These are phyloP conservation scores for Cichladusa arquata DNA, from an alignment of 2,113 vertebrate genomes.

Conservation along the genomic window DNA sequence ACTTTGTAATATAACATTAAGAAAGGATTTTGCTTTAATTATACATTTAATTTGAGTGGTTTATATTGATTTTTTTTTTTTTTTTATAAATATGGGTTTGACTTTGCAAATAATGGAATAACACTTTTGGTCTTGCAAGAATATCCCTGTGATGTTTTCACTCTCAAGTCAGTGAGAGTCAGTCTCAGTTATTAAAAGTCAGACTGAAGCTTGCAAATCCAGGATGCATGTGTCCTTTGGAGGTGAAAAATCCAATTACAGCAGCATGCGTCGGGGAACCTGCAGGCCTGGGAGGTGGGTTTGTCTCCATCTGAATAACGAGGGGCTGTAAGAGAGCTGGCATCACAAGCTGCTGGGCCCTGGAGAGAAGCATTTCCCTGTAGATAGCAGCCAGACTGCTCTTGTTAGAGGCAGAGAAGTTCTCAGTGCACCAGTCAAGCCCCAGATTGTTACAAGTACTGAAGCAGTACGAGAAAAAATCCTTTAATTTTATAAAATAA, in stretches of 20 bases:
- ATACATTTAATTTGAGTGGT: background rate
- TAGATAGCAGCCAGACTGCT: constrained; percentile 9
- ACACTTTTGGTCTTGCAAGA: background rate
- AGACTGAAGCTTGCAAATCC: constrained; percentile 34
- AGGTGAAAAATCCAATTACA: constrained; percentile 65
- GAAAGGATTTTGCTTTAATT: background rate
- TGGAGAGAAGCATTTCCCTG: constrained; percentile 23
- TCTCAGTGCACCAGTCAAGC: background rate
- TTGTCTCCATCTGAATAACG: constrained; percentile 23
- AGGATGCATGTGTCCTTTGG: constrained; percentile 50
- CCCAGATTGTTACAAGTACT: background rate
- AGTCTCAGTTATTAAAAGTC: constrained; percentile 24
- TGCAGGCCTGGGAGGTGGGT: constrained; percentile 32
- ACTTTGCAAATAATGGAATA: background rate
- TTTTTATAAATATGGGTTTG: background rate
- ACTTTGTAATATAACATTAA: background rate
- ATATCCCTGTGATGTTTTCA: background rate
- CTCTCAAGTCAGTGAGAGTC: background rate
- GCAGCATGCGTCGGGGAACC: background rate
- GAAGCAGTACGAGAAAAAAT: background rate
- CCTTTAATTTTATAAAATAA: constrained; percentile 24
- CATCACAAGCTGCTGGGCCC: constrained; percentile 16
- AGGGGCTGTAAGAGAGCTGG: constrained; percentile 29
- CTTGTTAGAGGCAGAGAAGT: constrained; percentile 23
- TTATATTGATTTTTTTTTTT: background rate